Evolutionary conservation across 2,797 vertebrate species (phyloP).

Genomic region (Liasis olivaceus): DNA sequence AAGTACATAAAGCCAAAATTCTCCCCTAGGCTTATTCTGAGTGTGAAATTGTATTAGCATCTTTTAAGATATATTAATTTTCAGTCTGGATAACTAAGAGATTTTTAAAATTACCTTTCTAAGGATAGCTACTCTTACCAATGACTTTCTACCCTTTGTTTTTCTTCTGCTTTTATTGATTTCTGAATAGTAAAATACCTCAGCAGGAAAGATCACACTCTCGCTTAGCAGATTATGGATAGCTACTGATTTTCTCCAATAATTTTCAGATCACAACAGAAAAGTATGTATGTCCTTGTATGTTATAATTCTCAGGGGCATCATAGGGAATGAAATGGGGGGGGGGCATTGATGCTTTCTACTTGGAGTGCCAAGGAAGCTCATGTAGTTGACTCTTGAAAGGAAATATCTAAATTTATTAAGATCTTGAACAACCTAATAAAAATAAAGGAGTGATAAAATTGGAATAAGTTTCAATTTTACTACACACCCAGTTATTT

Average conservation of each 20-base stretch:
- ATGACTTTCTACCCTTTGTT: not conserved
- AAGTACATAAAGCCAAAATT: not conserved
- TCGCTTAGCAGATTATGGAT: constrained; percentile 25
- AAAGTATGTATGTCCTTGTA: constrained; percentile 56
- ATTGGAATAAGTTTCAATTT: not conserved
- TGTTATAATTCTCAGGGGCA: constrained; percentile 53
- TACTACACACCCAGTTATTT: not conserved
- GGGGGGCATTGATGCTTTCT: not conserved
- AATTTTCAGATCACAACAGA: constrained; percentile 60
- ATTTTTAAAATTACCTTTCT: not conserved
- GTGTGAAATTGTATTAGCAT: not conserved
- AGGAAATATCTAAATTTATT: constrained; percentile 1
- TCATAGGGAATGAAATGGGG: constrained; percentile 14
- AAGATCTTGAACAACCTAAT: not conserved
- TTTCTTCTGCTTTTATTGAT: not conserved
- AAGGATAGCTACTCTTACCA: constrained; percentile 20
- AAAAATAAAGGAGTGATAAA: constrained; percentile 7
- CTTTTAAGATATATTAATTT: not conserved
- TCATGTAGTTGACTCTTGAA: constrained; percentile 31
- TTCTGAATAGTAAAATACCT: not conserved
- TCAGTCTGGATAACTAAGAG: not conserved
- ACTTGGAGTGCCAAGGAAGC: not conserved
- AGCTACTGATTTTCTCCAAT: constrained; percentile 42
- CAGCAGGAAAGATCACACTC: not conserved
- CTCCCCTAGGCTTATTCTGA: not conserved